Evolutionary conservation across 2,113 vertebrate species (phyloP).

Genomic region (Malurus alboscapulatus): DNA sequence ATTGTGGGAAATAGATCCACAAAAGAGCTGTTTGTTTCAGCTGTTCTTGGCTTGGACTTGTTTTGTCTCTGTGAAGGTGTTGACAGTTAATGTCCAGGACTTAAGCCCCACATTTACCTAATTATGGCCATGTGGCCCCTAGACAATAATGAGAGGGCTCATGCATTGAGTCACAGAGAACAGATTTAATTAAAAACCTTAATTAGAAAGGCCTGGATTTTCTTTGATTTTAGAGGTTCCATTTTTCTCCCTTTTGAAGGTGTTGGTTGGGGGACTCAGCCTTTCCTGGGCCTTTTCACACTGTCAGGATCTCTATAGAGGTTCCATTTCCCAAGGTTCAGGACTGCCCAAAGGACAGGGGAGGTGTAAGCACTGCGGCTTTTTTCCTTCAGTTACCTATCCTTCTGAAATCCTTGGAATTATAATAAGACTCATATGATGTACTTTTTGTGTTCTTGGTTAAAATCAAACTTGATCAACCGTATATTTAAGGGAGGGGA

Average conservation of each 20-base stretch:
- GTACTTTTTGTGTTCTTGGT: background rate
- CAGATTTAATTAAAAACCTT: background rate
- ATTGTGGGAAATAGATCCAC: background rate
- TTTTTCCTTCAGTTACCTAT: background rate
- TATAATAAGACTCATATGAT: background rate
- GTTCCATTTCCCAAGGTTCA: accelerated
- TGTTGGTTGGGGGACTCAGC: background rate
- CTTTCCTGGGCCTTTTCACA: background rate
- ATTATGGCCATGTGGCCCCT: background rate
- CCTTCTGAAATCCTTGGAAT: background rate
- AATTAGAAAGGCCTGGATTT: background rate
- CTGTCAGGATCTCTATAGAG: accelerated
- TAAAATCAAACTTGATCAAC: background rate
- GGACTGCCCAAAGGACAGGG: background rate
- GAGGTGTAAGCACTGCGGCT: accelerated
- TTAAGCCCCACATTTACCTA: background rate
- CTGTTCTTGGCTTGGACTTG: background rate
- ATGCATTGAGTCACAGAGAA: background rate
- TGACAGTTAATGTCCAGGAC: background rate
- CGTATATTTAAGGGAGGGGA: accelerated
- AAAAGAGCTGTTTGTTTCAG: background rate
- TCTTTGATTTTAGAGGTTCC: background rate
- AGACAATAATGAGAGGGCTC: background rate
- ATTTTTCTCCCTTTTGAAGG: background rate
- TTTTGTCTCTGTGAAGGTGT: background rate